Percentiles rank a stretch among this genome's conserved stretches.
Evolutionary conservation across 2,888 invertebrate genomes (phyloP).

Genomic region (Drosophila limbata): DNA sequence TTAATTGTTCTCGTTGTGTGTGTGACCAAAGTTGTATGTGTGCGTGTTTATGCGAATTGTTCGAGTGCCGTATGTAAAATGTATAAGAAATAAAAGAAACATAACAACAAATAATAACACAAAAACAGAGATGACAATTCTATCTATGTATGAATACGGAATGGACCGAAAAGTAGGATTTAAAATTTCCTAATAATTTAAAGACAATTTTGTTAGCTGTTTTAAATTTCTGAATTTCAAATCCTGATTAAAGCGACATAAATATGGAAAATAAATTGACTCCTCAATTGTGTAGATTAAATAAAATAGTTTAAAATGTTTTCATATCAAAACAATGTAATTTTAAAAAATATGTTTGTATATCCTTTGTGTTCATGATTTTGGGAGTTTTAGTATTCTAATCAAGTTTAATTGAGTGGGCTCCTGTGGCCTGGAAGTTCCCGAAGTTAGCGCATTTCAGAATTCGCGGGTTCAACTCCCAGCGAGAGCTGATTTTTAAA

Average conservation of each 20-base stretch:
- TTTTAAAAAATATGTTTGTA: neutral
- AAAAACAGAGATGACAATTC: slow-evolving; percentile 18
- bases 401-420: slow-evolving; percentile 9
- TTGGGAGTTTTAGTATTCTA: slow-evolving; percentile 3
- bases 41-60: slow-evolving; percentile 29
- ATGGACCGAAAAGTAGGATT: slow-evolving; percentile 3
- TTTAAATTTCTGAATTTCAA: neutral
- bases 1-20: slow-evolving; percentile 29
- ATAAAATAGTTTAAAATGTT: slow-evolving; percentile 2
- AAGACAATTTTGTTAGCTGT: slow-evolving; percentile 2
- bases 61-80: slow-evolving; percentile 29
- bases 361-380: neutral
- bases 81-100: slow-evolving; percentile 38
- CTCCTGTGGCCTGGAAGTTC: too few species aligned
- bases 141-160: too few species aligned
- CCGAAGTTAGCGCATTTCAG: too few species aligned
- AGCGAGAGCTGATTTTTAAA: neutral
- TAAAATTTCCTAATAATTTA: neutral
- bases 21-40: slow-evolving; percentile 13
- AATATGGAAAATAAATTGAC: neutral
- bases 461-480: too few species aligned
- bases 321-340: slow-evolving; percentile 4
- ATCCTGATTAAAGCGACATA: slow-evolving; percentile 7
- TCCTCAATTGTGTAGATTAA: slow-evolving; percentile 4
- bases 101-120: slow-evolving; percentile 36